Base-by-base conservation (phyloP, 53 echinoderm and acorn worm species). In the Temnopleurus reevesii region DNA sequence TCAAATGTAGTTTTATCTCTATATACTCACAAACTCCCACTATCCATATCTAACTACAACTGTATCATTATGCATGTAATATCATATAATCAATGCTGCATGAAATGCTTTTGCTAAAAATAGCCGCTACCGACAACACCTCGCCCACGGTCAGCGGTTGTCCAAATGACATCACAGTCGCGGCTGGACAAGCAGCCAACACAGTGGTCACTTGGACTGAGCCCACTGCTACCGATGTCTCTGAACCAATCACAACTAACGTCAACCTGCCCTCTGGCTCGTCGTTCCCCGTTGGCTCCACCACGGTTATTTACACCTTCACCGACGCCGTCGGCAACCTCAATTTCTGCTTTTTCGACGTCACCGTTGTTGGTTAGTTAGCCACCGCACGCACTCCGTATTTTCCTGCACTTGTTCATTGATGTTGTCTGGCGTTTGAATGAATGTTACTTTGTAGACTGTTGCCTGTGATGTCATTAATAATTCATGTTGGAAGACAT, bases 271-370 rank as follows among this genome's bases (percentile, higher is more conserved):
- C 60, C 23, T 71, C 89, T 18, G 91, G 95, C 0, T 64, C 90
- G 26, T 77, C 26, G 28, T 92, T 90, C 36, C 53, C 92, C 46
- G 83, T 90, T 18, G 92, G 92, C 25, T 76, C 57, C 3, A 92
- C 94, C 1, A 55, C 24, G 4, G 90, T 92, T 17, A 26, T 59
- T 0, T 94, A 94, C 84, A 88, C 84, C 56, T 92, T 90, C 46
- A 33, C 76, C 7, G 94, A 94, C 84, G 57, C 23, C 21, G 45
- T 47, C 19, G 92, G 91, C 15, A 90, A 90, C 66, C 77, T 34
- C 53, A 81, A 89, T 19, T 91, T 60, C 4, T 94, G 94, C 44
- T 29, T 82, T 18, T 94, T 94, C 77, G 51, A 58, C 19, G 94
- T 94, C 45, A 89, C 90, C 12, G 92, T 92, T 18, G 35, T 76